Evolutionary conservation across 2,888 invertebrate genomes (phyloP), one percentile per base, ranked within the genome.

Genomic region (Nezara viridula): DNA sequence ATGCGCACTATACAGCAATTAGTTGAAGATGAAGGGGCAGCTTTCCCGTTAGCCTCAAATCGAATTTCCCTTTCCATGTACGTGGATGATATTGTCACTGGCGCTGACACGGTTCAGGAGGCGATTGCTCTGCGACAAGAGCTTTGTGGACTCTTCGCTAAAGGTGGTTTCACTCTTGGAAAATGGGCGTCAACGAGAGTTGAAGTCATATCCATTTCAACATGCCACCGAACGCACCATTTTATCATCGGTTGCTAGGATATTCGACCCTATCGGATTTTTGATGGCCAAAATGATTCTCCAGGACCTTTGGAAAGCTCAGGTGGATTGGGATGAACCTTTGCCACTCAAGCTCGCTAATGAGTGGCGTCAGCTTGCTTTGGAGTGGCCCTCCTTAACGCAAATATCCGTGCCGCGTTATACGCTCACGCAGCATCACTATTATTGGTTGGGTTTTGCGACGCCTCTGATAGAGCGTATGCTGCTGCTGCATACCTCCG

Each of bases 271-370:
- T 1, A 37, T 90, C 0, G 90, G 91, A 16, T 89, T 89, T 27
- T 89, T 91, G 47, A 27, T 44, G 12, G 90, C 90, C 19, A 91
- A 91, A 73, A 85, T 90, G 0, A 86, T 91, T n/a, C 88, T 92
- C 49, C 91, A 91, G 87, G 37, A 88, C 3, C n/a, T 90, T 10
- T 92, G 91, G 91, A 66, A 73, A 24, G 5, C 52, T 49, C 49
- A 49, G 9, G 19, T 91, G n/a, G 90, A 85, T 16, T 91, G 91
- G 91, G 91, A 92, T 89, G 89, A 90, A 10, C n/a, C 44, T 2
- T 24, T 91, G 2, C 90, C 91, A 24, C n/a, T 2, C 16, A 10
- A 47, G 5, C 85, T 90, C 12, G 10, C 32, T 0, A 55, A 24
- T 12, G 44, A n/a, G 3, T 90, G 90, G 90, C 19, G n/a, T 4